Evolutionary conservation across 2,113 vertebrate species (phyloP).

Genomic region (Oxyura jamaicensis): DNA sequence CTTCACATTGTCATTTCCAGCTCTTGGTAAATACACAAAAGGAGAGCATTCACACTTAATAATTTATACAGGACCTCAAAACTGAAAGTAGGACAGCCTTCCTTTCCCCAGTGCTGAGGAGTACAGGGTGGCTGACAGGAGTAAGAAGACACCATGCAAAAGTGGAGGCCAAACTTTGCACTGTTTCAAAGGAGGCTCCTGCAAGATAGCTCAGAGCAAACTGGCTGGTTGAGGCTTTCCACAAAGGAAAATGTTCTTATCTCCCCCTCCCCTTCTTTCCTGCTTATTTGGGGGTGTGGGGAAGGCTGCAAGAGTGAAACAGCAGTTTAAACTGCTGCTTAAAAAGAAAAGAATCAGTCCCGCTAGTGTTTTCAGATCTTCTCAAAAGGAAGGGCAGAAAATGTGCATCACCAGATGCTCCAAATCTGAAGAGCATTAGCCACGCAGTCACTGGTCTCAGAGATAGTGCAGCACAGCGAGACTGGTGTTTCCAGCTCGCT

Average conservation of each 20-base stretch:
- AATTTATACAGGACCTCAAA: constrained; percentile 11
- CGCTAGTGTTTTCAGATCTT: neutral
- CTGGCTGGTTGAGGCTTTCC: neutral
- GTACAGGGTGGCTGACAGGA: neutral
- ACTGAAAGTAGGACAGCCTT: constrained; percentile 37
- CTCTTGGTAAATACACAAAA: neutral
- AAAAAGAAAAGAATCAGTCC: neutral
- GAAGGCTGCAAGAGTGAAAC: neutral
- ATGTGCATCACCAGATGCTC: neutral
- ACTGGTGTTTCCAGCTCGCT: neutral
- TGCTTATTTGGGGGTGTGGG: neutral
- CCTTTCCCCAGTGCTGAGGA: neutral
- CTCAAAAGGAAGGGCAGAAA: neutral
- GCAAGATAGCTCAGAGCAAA: neutral
- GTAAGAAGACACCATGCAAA: neutral
- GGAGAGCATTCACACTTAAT: neutral
- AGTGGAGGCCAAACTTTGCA: neutral
- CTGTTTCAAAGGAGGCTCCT: neutral
- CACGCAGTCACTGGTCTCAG: neutral
- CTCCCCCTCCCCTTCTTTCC: neutral
- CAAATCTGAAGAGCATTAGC: neutral
- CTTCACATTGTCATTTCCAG: neutral
- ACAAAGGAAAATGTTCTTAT: neutral
- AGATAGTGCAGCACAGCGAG: neutral
- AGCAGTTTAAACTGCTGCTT: neutral